Percentiles rank a stretch among this genome's conserved stretches.
Evolutionary conservation across 1,140 invertebrate species (phyloP).

Genomic region (Oncopodura yosiiana): DNA sequence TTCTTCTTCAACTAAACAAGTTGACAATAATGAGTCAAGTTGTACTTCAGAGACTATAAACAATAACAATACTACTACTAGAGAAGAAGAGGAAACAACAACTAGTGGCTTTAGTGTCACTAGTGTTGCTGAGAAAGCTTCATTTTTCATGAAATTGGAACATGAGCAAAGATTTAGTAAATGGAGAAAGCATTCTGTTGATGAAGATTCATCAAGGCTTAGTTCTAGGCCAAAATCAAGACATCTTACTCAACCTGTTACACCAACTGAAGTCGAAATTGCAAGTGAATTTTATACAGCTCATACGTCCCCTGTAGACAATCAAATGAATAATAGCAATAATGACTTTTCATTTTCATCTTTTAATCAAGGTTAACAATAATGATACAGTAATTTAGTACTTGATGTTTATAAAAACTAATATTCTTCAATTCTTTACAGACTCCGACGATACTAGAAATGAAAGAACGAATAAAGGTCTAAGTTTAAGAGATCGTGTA

Average conservation of each 20-base stretch:
- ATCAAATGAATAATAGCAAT: background rate
- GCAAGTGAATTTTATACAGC: conserved; percentile 1
- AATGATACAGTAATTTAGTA: no score
- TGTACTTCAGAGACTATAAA: no score
- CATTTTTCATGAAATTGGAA: conserved; percentile 33
- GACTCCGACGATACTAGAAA: no score
- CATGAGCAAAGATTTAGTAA: conserved; percentile 33
- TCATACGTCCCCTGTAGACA: background rate
- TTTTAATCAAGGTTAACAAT: no score
- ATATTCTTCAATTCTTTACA: no score
- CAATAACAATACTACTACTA: no score
- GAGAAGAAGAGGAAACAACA: conserved; percentile 17
- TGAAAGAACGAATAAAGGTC: no score
- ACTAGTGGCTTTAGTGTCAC: conserved; percentile 1
- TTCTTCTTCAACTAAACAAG: no score
- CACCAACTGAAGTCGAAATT: background rate
- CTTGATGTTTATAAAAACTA: no score
- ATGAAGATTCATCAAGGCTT: background rate
- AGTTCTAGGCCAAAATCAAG: background rate
- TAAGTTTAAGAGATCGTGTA: conserved; percentile 23
- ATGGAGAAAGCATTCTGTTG: conserved; percentile 20
- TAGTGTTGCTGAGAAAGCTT: conserved; percentile 30
- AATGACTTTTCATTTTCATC: no score
- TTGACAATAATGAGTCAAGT: no score
- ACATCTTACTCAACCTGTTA: conserved; percentile 6